Evolutionary conservation across 2,888 invertebrate species (phyloP).

Genomic region (Leptothorax acervorum): DNA sequence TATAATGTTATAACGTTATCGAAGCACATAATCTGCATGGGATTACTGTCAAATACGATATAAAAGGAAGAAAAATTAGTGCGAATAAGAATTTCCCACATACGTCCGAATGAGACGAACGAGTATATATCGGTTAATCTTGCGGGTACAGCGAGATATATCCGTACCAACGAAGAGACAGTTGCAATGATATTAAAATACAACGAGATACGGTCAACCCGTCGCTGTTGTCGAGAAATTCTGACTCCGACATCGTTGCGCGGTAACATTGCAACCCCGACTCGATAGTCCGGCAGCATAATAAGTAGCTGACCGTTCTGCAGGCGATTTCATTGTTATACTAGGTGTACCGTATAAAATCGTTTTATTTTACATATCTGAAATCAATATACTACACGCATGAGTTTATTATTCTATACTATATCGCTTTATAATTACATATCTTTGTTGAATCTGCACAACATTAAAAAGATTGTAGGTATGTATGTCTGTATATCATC

Average conservation of each 20-base stretch:
- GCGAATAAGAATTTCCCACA: not conserved
- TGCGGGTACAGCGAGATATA: conserved; percentile 39
- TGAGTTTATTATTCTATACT: not conserved
- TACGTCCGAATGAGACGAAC: not conserved
- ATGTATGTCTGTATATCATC: not conserved
- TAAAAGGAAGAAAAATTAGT: not conserved
- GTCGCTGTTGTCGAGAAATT: conserved; percentile 65
- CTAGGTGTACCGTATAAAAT: conserved; percentile 44
- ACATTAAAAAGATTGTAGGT: conserved; percentile 1
- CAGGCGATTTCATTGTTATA: conserved; percentile 60
- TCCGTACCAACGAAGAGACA: conserved; percentile 42
- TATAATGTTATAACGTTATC: not conserved
- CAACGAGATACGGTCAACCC: conserved; percentile 53
- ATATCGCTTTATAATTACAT: not conserved
- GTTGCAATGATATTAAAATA: conserved; percentile 63
- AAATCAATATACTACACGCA: conserved; percentile 18
- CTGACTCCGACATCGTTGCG: conserved; percentile 54
- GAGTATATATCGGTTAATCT: conserved; percentile 53
- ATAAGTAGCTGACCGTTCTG: conserved; percentile 54
- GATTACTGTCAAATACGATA: not conserved
- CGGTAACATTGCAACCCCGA: conserved; percentile 67
- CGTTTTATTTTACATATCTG: conserved; percentile 56
- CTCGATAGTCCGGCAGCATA: conserved; percentile 65
- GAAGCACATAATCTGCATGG: not conserved
- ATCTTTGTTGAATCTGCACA: not conserved